Percentiles rank a stretch among this genome's conserved stretches.
These are phyloP conservation scores for Pseudococcus longispinus DNA, from an alignment of 2,888 invertebrate species.

Conservation along the genomic window DNA sequence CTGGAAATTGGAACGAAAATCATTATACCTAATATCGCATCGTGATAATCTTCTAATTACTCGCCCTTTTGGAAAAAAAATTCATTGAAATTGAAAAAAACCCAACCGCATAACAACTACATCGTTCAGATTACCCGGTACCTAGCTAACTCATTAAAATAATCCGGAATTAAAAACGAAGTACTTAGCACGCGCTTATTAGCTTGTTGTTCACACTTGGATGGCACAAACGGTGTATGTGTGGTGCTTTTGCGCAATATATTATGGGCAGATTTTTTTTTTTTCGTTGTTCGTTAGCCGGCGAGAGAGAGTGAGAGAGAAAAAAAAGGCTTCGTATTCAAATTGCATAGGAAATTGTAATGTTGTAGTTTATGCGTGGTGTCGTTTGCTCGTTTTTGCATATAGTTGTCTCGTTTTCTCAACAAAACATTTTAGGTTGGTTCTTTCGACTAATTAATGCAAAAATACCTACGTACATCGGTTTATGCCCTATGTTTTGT, in stretches of 20 bases:
- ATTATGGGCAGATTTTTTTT: background rate
- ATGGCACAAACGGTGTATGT: slow-evolving; percentile 12
- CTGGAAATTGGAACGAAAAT: background rate
- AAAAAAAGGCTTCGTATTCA: background rate
- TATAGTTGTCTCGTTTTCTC: background rate
- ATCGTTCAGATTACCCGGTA: background rate
- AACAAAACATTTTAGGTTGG: background rate
- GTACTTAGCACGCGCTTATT: slow-evolving; percentile 28
- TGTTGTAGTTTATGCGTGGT: background rate
- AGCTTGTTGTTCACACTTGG: slow-evolving; percentile 19
- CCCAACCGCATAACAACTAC: background rate
- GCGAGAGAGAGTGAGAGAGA: background rate
- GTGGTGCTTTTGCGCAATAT: slow-evolving; percentile 16
- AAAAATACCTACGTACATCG: slow-evolving; percentile 1
- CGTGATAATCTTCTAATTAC: background rate
- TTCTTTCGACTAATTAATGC: slow-evolving; percentile 5
- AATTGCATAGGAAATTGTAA: slow-evolving; percentile 11
- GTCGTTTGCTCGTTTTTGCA: slow-evolving; percentile 1
- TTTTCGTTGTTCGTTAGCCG: background rate
- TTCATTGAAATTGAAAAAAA: background rate
- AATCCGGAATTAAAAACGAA: background rate
- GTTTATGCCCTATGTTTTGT: background rate
- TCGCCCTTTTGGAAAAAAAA: background rate
- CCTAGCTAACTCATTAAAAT: background rate
- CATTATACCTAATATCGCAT: background rate